A percentile compares a stretch with the other conserved stretches of the same genome.
Conservation (phyloP, 2,113 vertebrate genomes). For the Pseudonaja textilis region DNA sequence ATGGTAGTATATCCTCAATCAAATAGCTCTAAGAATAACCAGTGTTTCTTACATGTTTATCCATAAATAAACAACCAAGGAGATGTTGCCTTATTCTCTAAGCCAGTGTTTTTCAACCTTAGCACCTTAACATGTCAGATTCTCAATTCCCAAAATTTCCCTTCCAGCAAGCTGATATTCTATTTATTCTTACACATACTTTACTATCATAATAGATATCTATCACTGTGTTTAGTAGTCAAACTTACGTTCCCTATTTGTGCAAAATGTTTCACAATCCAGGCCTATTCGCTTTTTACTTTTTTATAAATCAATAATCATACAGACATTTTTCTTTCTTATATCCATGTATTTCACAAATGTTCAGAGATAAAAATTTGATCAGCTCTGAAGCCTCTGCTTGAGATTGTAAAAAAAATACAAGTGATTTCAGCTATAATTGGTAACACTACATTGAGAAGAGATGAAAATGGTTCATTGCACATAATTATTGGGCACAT, state of each 20-base stretch:
- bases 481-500: no score
- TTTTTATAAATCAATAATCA: background rate
- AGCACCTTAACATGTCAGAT: background rate
- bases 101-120: background rate
- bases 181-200: background rate
- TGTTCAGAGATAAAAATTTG: background rate
- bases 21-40: background rate
- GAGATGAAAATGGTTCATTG: no score
- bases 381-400: no score
- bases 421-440: no score
- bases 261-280: background rate
- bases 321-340: background rate
- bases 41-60: background rate
- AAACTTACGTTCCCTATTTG: background rate
- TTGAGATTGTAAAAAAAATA: no score
- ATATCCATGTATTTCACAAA: background rate
- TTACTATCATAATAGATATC: background rate
- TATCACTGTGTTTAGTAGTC: background rate
- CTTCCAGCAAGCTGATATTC: background rate
- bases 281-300: background rate
- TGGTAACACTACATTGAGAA: no score
- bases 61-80: background rate
- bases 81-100: background rate
- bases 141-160: background rate
- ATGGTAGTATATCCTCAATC: background rate